Percentiles rank a stretch among this genome's conserved stretches.
phyloP scores from a whole-genome alignment of 2,888 invertebrate species.

The Tetrapedia diversipes region DNA sequence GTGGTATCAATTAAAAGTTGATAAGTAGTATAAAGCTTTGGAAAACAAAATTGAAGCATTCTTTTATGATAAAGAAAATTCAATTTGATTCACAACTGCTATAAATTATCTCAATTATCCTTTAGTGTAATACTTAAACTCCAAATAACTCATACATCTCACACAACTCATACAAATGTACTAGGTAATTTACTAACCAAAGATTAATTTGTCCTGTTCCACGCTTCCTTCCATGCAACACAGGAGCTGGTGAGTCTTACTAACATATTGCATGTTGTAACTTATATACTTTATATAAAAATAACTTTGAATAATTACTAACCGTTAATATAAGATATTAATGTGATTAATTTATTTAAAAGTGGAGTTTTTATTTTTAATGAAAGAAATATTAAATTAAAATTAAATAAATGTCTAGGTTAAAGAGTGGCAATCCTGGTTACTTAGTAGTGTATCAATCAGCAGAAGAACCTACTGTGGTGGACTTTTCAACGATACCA shows the following conservation, averaged over 20 bases:
- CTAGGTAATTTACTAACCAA: constrained; percentile 67
- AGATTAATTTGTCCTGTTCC: constrained; percentile 74
- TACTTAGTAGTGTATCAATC: constrained; percentile 90
- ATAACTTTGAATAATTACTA: constrained; percentile 31
- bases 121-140: constrained; percentile 21
- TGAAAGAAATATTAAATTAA: neutral
- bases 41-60: constrained; percentile 13
- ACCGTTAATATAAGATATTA: constrained; percentile 8
- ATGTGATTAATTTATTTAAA: constrained; percentile 4
- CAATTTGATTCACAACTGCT: constrained; percentile 32
- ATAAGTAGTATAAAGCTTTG: neutral
- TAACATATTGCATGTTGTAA: constrained; percentile 63
- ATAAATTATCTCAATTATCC: constrained; percentile 24
- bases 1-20: neutral
- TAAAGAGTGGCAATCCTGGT: constrained; percentile 90
- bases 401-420: constrained; percentile 82
- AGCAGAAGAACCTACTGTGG: constrained; percentile 82
- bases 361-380: neutral
- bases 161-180: constrained; percentile 29
- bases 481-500: constrained; percentile 85
- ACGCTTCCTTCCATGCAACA: constrained; percentile 72
- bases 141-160: constrained; percentile 21
- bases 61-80: constrained; percentile 10
- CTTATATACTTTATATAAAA: constrained; percentile 19
- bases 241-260: constrained; percentile 79